These are phyloP conservation scores for Pyrrhosoma nymphula DNA, from an alignment of 2,888 invertebrate genomes.

Conservation along the genomic window DNA sequence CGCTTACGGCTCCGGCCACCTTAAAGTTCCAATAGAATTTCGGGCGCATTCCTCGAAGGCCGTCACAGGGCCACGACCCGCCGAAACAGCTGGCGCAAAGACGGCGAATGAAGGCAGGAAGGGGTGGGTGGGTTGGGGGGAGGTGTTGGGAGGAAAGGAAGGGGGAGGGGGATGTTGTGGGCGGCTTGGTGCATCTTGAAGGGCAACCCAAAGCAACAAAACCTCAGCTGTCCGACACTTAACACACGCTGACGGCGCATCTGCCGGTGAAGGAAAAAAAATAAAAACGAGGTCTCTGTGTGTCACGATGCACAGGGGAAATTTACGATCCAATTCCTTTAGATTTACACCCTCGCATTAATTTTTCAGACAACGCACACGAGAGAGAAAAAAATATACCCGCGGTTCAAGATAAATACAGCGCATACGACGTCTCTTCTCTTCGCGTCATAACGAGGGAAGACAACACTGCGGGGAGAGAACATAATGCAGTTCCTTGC, in stretches of 20 bases:
- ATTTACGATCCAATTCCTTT: not conserved
- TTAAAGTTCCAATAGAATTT: not conserved
- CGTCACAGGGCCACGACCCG: not conserved
- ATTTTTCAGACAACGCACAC: conserved; percentile 21
- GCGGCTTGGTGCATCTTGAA: not conserved
- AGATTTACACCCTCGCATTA: conserved; percentile 36
- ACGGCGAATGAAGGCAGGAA: not conserved
- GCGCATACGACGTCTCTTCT: not conserved
- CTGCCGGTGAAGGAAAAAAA: not conserved
- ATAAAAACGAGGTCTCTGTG: not conserved
- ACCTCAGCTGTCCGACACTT: conserved; percentile 22
- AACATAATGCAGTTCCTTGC: not conserved
- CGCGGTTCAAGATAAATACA: not conserved
- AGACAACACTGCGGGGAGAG: not conserved
- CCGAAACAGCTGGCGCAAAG: conserved; percentile 21
- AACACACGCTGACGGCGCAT: conserved; percentile 16
- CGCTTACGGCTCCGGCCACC: no score
- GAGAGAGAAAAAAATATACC: not conserved
- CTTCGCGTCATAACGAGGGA: not conserved
- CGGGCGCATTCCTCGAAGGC: not conserved
- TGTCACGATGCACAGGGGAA: not conserved
- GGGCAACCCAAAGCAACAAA: not conserved
- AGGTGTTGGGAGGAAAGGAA: no score
- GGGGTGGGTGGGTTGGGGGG: not conserved
- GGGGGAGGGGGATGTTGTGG: not conserved